These are phyloP conservation scores for Holothuria scabra DNA, from an alignment of 53 echinoderm and acorn worm genomes.

Conservation along the genomic window DNA sequence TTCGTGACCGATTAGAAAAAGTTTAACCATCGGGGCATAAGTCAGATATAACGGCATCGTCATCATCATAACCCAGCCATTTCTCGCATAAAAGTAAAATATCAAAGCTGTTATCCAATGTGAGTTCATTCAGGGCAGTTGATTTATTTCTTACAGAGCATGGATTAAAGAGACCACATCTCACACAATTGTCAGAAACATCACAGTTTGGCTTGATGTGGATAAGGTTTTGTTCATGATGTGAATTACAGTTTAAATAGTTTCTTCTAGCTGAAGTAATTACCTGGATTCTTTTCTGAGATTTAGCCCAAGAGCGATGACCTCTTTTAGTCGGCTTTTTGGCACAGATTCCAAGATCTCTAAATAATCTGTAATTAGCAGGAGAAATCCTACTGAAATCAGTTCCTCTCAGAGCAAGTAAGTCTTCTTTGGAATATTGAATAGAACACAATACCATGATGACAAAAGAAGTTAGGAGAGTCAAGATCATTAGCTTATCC, in stretches of 20 bases:
- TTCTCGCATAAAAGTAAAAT: too few relatives aligned
- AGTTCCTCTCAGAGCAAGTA: slow-evolving; percentile 8
- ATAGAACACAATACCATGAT: too few relatives aligned
- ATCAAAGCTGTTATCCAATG: too few relatives aligned
- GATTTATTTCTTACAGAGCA: too few relatives aligned
- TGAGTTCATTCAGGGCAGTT: too few relatives aligned
- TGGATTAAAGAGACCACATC: too few relatives aligned
- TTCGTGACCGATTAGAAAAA: not conserved
- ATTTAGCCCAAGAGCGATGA: slow-evolving; percentile 1
- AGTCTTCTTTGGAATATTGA: slow-evolving; percentile 1
- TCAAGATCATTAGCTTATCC: too few relatives aligned
- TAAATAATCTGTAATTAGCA: slow-evolving; percentile 1
- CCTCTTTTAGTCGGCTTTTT: not conserved
- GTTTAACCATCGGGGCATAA: too few relatives aligned
- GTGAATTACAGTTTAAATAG: not conserved
- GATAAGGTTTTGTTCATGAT: not conserved
- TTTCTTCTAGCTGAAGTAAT: slow-evolving; percentile 7
- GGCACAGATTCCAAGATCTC: slow-evolving; percentile 9
- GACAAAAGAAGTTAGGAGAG: too few relatives aligned
- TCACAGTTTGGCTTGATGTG: slow-evolving; percentile 1
- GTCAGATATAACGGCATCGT: too few relatives aligned
- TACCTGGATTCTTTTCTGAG: not conserved
- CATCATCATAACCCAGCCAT: slow-evolving; percentile 14
- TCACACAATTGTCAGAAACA: too few relatives aligned
- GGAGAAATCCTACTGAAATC: not conserved